Conservation (phyloP, 2,113 vertebrate species). For the Eulemur macaco region DNA sequence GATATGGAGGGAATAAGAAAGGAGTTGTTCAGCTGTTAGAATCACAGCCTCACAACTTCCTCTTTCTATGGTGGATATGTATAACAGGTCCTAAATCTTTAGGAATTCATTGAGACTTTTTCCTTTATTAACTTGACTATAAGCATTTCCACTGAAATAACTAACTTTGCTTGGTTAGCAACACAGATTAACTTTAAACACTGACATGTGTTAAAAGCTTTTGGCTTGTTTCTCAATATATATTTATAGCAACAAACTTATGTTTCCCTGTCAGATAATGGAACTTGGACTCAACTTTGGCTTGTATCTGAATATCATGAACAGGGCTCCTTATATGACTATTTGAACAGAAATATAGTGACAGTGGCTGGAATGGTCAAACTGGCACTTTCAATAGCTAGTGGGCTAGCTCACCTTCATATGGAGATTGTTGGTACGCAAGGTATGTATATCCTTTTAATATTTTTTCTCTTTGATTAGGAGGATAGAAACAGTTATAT, state of each 20-base stretch:
- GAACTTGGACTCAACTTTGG: constrained; percentile 99
- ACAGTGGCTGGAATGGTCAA: constrained; percentile 90
- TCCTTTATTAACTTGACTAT: neutral
- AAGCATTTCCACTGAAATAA: neutral
- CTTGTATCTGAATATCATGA: constrained; percentile 98
- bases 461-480: rapidly evolving
- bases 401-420: constrained; percentile 96
- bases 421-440: constrained; percentile 99
- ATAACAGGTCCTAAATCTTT: neutral
- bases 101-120: neutral
- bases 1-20: neutral
- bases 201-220: neutral
- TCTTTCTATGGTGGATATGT: neutral
- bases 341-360: constrained; percentile 93
- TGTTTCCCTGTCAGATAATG: constrained; percentile 89
- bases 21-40: neutral
- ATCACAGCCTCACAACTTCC: neutral
- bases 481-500: neutral
- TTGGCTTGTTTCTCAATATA: rapidly evolving
- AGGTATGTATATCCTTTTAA: constrained; percentile 83
- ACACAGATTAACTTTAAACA: neutral
- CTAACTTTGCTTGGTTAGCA: constrained; percentile 3
- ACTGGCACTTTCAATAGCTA: constrained; percentile 92
- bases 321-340: constrained; percentile 96
- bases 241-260: neutral